These are phyloP conservation scores for Galerucella nymphaeae DNA, from an alignment of 2,888 invertebrate genomes.

Conservation along the genomic window DNA sequence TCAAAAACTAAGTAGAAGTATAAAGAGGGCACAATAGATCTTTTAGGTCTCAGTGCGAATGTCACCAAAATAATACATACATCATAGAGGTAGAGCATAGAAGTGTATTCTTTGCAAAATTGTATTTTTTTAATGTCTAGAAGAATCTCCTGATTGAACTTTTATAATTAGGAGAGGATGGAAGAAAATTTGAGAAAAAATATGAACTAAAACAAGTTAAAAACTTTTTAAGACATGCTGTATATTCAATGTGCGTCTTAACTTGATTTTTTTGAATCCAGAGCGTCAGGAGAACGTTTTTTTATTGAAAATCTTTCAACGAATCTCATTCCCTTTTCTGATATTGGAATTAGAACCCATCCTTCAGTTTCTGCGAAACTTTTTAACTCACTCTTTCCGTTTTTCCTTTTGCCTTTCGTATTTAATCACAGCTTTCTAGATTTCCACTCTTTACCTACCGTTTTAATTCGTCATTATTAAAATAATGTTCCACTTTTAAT, in stretches of 20 bases:
- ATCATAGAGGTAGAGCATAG: too few species aligned
- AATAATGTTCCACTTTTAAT: conserved; percentile 66
- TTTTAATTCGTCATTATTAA: conserved; percentile 67
- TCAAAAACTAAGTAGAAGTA: too few species aligned
- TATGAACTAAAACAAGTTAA: too few species aligned
- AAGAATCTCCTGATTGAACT: too few species aligned
- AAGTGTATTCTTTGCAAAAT: too few species aligned
- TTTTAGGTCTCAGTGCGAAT: too few species aligned
- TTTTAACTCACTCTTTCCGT: conserved; percentile 49
- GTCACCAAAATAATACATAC: too few species aligned
- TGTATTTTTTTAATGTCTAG: too few species aligned
- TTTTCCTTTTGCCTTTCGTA: conserved; percentile 53
- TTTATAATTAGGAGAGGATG: too few species aligned
- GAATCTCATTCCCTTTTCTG: conserved; percentile 26
- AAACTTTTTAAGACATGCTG: neutral
- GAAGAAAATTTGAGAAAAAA: too few species aligned
- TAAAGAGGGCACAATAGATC: too few species aligned
- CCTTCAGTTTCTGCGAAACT: conserved; percentile 45
- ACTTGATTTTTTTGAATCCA: neutral
- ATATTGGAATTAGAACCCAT: conserved; percentile 34
- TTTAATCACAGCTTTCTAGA: conserved; percentile 62
- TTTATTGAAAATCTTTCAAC: conserved; percentile 13
- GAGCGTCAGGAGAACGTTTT: neutral
- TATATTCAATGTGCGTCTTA: neutral
- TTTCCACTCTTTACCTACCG: conserved; percentile 62